Base-by-base conservation (phyloP, 2,113 vertebrate genomes). In the Ammodytes dubius region DNA sequence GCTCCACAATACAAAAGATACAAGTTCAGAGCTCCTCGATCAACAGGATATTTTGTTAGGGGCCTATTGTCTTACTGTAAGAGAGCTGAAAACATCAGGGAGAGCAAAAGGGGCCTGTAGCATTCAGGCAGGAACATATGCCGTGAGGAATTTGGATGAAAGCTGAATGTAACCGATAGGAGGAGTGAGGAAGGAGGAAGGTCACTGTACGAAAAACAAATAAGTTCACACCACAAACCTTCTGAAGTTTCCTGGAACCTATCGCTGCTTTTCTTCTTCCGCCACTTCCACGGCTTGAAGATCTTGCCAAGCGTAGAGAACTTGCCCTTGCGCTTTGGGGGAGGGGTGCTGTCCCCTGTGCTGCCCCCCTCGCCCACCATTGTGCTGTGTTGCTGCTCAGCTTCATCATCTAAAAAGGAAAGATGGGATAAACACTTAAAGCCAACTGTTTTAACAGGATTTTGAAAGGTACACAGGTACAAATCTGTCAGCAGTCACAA, bases 241-340 rank as follows among this genome's bases (percentile, higher is more conserved):
- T 99, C 98, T 19, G 97, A 98, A 7, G 98, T 98, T 93, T 99
- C 97, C 91, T 97, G 96, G 91, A 99, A 99, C 87, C 96, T 98
- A 85, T 98, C 98, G 47, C 98, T 99, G 94, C 96, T 97, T 96
- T 98, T 99, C 96, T 99, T 99, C 95, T 99, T 99, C 87, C 98
- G 95, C 98, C 98, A 99, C 89, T 99, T 99, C 98, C 98, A 99
- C 3, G 98, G 98, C 83, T 98, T 99, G 93, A 99, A 99, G 93
- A 99, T 97, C 91, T 99, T 99, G 89, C 98, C 98, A 71, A 99
- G 96, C 58, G 96, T 94, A 0, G 98, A 96, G 86, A 99, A 98
- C 93, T 99, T 99, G 94, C 97, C 98, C 91, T 98, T 99, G 79
- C 97, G 97, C 88, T 98, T 99, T 0, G 96, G 96, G 47, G 96